These are phyloP conservation scores for Cavia aperea DNA, from an alignment of 2,113 vertebrate species.

Conservation along the genomic window DNA sequence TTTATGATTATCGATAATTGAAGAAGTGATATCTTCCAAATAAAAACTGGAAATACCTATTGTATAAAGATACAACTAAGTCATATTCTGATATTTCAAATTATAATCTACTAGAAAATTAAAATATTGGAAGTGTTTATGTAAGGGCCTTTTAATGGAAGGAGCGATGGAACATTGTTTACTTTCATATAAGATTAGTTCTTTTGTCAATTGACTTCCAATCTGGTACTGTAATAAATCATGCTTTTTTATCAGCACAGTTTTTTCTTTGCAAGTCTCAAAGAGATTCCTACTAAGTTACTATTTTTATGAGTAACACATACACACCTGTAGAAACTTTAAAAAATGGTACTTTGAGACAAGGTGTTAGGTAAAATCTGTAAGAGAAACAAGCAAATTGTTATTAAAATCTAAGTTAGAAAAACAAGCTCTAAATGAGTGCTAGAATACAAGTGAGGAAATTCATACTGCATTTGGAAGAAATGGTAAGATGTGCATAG, in stretches of 20 bases:
- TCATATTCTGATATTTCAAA: constrained; percentile 14
- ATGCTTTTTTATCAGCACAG: background rate
- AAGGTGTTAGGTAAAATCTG: background rate
- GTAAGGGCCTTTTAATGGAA: background rate
- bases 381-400: background rate
- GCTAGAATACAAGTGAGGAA: background rate
- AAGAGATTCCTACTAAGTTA: background rate
- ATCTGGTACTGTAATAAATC: background rate
- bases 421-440: background rate
- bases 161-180: background rate
- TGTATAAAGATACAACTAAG: background rate
- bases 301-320: background rate
- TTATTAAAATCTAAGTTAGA: background rate
- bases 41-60: constrained; percentile 7
- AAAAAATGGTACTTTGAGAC: background rate
- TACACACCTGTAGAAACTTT: background rate
- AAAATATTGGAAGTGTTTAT: background rate
- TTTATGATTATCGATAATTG: constrained; percentile 20
- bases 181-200: background rate
- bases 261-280: background rate
- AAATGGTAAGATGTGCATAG: background rate
- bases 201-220: background rate
- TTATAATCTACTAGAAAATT: background rate
- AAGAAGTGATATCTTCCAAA: background rate
- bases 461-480: background rate